These are phyloP conservation scores for Euzophera pinguis DNA, from an alignment of 2,888 invertebrate genomes.

Conservation along the genomic window DNA sequence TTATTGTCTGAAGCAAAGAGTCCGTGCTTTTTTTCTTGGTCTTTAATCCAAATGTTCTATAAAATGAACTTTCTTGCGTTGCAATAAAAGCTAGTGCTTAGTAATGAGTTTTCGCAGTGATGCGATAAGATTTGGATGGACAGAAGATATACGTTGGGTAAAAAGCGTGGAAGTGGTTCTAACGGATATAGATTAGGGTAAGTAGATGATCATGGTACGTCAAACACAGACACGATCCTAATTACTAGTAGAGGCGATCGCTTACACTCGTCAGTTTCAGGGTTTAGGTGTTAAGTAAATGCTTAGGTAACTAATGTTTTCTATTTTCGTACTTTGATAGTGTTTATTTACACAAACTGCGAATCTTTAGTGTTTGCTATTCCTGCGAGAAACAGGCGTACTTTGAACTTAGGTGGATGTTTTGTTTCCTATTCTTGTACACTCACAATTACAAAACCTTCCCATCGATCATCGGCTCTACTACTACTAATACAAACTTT, in stretches of 20 bases:
- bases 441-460: not conserved
- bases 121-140: conserved; percentile 24
- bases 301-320: too few species aligned
- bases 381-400: too few species aligned
- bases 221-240: not conserved
- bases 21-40: not conserved
- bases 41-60: not conserved
- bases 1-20: conserved; percentile 3
- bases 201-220: conserved; percentile 21
- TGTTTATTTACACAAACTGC: too few species aligned
- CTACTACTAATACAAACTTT: too few species aligned
- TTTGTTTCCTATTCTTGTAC: too few species aligned
- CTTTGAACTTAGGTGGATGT: too few species aligned
- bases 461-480: not conserved
- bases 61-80: conserved; percentile 16
- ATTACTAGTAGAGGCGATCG: not conserved
- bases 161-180: conserved; percentile 39
- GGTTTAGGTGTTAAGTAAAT: not conserved
- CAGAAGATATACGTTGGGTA: conserved; percentile 34
- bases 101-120: conserved; percentile 26
- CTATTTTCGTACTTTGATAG: too few species aligned
- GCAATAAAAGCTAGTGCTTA: not conserved
- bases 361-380: too few species aligned
- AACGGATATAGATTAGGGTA: conserved; percentile 26
- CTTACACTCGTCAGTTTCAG: not conserved